Evolutionary conservation across 2,113 vertebrate species (phyloP).

Genomic region (Sarotherodon lohbergeri): DNA sequence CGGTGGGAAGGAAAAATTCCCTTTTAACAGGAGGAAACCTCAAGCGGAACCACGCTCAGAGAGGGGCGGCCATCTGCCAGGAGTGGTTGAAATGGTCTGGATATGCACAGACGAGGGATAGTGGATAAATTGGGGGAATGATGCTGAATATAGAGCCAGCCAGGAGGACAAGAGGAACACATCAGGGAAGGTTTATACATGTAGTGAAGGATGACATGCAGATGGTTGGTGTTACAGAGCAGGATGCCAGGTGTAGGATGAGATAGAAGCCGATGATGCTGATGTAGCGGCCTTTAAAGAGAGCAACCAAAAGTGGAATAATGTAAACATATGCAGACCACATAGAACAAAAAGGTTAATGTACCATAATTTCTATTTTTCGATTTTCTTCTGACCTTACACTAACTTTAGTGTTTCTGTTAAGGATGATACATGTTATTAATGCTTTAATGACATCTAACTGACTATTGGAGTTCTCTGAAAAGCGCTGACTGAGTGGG

Average conservation of each 20-base stretch:
- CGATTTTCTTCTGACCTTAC: neutral
- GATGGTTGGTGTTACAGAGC: neutral
- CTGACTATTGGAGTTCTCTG: neutral
- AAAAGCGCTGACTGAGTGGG: neutral
- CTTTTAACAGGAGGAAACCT: neutral
- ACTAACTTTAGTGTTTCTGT: neutral
- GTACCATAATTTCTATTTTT: neutral
- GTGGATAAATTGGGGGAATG: neutral
- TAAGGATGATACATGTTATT: neutral
- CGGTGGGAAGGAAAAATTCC: neutral
- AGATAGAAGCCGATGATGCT: neutral
- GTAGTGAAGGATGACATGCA: neutral
- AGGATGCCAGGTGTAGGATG: neutral
- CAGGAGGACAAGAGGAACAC: neutral
- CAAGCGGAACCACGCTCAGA: neutral
- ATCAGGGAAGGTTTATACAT: neutral
- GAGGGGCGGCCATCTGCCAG: neutral
- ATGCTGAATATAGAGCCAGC: neutral
- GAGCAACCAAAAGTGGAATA: neutral
- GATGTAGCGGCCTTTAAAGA: neutral
- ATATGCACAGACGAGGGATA: neutral
- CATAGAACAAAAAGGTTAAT: neutral
- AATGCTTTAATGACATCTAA: neutral
- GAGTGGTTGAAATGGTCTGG: neutral
- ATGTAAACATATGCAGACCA: neutral